A percentile compares a stretch with the other conserved stretches of the same genome.
These are phyloP conservation scores for Acanthornis magna DNA, from an alignment of 2,797 vertebrate genomes.

Conservation along the genomic window DNA sequence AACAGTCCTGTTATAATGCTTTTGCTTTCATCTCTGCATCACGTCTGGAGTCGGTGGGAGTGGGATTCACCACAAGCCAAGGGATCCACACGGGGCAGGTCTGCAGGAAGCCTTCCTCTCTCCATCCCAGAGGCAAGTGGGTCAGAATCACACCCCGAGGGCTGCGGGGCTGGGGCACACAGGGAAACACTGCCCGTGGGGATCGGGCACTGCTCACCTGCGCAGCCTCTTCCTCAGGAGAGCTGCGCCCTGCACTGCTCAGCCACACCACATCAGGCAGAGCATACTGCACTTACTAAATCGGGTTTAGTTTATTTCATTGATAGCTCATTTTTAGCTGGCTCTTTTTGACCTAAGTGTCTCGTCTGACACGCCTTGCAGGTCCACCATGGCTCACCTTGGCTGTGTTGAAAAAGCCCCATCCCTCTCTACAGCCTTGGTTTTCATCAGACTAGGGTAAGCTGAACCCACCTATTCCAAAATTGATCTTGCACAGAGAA, in stretches of 20 bases:
- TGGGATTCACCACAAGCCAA: rapidly evolving
- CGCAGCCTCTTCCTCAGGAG: background rate
- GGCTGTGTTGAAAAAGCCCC: background rate
- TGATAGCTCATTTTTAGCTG: background rate
- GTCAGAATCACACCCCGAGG: rapidly evolving
- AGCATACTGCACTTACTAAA: background rate
- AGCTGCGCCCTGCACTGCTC: background rate
- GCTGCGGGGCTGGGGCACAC: rapidly evolving
- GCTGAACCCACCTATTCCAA: background rate
- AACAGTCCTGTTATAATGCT: background rate
- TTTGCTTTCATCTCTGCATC: background rate
- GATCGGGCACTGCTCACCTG: rapidly evolving
- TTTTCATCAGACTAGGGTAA: background rate
- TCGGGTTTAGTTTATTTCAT: background rate
- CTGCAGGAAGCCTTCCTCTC: background rate
- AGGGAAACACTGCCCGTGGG: too few species aligned
- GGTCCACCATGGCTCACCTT: rapidly evolving
- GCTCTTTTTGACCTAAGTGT: background rate
- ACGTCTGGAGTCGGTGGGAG: rapidly evolving
- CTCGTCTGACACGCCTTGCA: background rate
- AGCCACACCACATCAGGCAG: background rate
- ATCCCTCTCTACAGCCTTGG: background rate
- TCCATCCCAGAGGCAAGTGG: rapidly evolving
- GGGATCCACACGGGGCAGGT: background rate
- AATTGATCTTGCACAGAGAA: background rate